Conservation (phyloP, 2,888 invertebrate species). For the Pachydiplax longipennis region DNA sequence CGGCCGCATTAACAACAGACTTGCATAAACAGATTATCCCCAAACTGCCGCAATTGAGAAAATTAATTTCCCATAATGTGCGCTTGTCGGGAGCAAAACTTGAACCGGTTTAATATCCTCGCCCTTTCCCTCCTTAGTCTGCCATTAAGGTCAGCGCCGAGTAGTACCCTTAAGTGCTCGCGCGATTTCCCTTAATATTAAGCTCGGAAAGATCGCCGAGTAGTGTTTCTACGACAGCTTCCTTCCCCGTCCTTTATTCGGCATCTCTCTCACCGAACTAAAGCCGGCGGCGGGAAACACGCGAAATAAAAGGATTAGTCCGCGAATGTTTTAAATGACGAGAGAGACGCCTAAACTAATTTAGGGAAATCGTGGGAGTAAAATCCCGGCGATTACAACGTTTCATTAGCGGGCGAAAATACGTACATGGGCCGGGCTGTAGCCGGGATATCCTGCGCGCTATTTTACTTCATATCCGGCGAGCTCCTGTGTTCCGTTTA, state of each 20-base stretch:
- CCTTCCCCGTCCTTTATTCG: not conserved
- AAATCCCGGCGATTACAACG: not conserved
- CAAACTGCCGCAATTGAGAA: not conserved
- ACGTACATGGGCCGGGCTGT: not conserved
- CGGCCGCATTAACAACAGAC: slow-evolving; percentile 1
- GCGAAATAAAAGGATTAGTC: not conserved
- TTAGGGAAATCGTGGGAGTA: not conserved
- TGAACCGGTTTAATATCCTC: not conserved
- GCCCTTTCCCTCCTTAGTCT: not conserved
- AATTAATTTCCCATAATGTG: not conserved
- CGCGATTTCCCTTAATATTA: slow-evolving; percentile 5
- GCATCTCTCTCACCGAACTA: not conserved
- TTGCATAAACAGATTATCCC: not conserved
- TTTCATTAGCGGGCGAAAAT: not conserved
- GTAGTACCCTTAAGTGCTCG: not conserved
- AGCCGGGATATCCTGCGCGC: not conserved
- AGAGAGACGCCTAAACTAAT: slow-evolving; percentile 7
- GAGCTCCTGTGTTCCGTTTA: not conserved
- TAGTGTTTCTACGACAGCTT: not conserved
- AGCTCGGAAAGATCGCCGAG: not conserved
- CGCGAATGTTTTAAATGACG: not conserved
- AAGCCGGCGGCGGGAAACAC: not conserved
- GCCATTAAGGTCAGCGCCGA: not conserved
- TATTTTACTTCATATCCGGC: slow-evolving; percentile 3
- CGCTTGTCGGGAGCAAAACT: not conserved